Evolutionary conservation across 1,140 invertebrate genomes (phyloP), one percentile per base, ranked within the genome.

Genomic region (Ips typographus): DNA sequence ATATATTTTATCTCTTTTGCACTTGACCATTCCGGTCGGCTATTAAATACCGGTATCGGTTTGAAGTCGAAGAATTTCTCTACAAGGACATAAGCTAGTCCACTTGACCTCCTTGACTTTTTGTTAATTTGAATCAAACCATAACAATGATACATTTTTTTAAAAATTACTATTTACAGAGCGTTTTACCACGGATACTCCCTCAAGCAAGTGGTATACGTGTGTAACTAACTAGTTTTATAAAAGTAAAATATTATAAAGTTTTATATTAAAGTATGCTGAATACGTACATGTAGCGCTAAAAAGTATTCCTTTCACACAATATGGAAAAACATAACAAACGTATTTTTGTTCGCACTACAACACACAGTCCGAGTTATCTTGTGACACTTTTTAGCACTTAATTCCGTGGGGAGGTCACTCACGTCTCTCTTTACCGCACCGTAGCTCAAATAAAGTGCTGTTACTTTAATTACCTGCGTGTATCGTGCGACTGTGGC

Each of bases 401-500:
- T 67, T 69, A 49, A 68, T 60, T 64, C 22, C 22, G 22, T 22
- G 22, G 22, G 51, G 41, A 65, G 65, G 66, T 74, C 65, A 72
- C 52, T 68, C 70, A 70, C 64, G 58, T 68, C 42, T 60, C 22
- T 22, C 67, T 68, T 65, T 57, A 63, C 65, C 71, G 55, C 57
- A 70, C 73, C 70, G 40, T 69, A 67, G 65, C 40, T 40, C 38
- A 59, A 40, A 42, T 72, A 71, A 74, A 74, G 71, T 74, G 69
- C 73, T 74, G 73, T 74, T 74, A 74, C 68, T 72, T 70, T 74
- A 73, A 74, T 73, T 74, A 71, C 58, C 61, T 71, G 64, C 43
- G 65, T 57, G 66, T 67, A 59, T 56, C 51, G 57, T 41, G 59
- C 60, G 63, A 65, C 53, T 36, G 55, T 56, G 68, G 70, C 72